Conservation (phyloP, 2,113 vertebrate species). For the Microtus oregoni region DNA sequence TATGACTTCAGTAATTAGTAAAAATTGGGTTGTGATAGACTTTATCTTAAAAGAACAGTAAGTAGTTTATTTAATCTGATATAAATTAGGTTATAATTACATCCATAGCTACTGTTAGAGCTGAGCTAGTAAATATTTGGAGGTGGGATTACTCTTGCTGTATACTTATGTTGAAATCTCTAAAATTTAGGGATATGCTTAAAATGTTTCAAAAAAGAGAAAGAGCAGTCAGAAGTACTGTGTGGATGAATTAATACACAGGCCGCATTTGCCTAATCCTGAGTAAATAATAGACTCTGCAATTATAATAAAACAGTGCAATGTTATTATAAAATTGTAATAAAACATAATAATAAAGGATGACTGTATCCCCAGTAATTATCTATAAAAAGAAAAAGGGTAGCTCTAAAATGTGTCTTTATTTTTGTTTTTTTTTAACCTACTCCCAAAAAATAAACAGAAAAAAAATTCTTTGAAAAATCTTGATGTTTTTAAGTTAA, state of each 20-base stretch:
- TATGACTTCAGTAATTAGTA: neutral
- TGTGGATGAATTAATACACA: neutral
- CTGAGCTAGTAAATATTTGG: neutral
- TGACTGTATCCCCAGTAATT: neutral
- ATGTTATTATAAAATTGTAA: neutral
- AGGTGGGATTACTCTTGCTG: neutral
- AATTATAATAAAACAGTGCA: neutral
- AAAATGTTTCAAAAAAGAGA: neutral
- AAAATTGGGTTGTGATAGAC: neutral
- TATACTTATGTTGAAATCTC: neutral
- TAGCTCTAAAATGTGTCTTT: neutral
- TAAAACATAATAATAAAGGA: neutral
- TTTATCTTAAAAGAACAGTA: constrained; percentile 20
- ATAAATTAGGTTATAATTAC: constrained; percentile 1
- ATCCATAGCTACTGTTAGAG: neutral
- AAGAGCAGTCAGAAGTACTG: neutral
- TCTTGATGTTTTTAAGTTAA: neutral
- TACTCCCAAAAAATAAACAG: neutral
- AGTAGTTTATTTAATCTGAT: neutral
- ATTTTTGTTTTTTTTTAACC: neutral
- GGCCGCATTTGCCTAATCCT: neutral
- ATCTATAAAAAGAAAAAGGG: neutral
- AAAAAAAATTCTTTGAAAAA: neutral
- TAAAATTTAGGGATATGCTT: neutral
- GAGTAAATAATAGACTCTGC: neutral